Evolutionary conservation across 2,888 invertebrate genomes (phyloP).

Genomic region (Tenthredo distinguenda): DNA sequence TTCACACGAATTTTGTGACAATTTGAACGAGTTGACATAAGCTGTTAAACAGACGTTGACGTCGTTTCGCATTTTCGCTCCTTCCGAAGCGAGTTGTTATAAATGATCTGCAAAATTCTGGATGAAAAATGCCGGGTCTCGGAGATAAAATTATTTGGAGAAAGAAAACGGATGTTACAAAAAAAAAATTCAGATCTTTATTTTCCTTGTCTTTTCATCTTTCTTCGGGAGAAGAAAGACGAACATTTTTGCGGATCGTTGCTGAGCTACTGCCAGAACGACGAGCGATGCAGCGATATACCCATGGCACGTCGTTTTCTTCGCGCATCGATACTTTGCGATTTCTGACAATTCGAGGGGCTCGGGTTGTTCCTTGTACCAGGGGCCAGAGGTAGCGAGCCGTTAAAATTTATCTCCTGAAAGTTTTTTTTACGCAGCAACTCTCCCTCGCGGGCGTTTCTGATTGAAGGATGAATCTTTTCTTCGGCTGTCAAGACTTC

Average conservation of each 20-base stretch:
- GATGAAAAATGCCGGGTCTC: neutral
- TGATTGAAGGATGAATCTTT: constrained; percentile 58
- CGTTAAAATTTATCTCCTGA: constrained; percentile 59
- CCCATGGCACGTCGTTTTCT: neutral
- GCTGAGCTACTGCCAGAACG: neutral
- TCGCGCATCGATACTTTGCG: constrained; percentile 23
- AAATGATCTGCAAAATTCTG: neutral
- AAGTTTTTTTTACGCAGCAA: constrained; percentile 59
- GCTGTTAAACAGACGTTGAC: neutral
- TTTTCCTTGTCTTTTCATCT: neutral
- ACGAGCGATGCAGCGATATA: neutral
- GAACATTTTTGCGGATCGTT: neutral
- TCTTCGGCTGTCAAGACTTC: constrained; percentile 55
- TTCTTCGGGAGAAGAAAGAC: neutral
- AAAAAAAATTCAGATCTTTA: neutral
- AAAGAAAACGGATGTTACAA: neutral
- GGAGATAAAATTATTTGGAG: neutral
- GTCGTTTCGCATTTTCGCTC: neutral
- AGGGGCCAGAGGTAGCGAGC: neutral
- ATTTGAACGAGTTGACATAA: neutral
- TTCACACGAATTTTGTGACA: neutral
- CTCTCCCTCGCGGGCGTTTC: constrained; percentile 49
- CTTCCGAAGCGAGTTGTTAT: neutral
- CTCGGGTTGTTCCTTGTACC: constrained; percentile 1
- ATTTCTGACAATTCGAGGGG: constrained; percentile 21